Conservation (phyloP, 2,797 vertebrate species). For the Rhinoraja longicauda region DNA sequence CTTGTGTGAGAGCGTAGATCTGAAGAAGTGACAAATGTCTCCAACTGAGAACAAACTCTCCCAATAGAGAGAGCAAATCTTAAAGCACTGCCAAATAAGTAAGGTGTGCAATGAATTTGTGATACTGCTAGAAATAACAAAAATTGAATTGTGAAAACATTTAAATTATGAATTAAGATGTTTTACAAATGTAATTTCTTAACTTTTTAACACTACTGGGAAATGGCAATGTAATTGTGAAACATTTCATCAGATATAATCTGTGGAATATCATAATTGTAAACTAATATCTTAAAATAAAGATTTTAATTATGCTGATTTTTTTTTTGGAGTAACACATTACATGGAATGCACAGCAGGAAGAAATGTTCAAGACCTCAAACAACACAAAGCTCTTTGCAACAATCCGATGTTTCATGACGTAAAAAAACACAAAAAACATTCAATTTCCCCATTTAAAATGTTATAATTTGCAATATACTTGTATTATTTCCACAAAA, state of each 20-base stretch:
- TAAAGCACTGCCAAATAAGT: slow-evolving; percentile 4
- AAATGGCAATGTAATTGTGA: background rate
- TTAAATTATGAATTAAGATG: slow-evolving; percentile 19
- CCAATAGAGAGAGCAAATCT: background rate
- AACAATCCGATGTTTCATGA: background rate
- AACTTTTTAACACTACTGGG: background rate
- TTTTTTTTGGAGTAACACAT: background rate
- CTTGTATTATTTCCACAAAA: background rate
- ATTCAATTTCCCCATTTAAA: background rate
- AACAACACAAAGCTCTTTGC: background rate
- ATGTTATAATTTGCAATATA: background rate
- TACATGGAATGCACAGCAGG: background rate
- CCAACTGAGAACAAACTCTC: background rate
- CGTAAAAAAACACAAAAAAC: background rate
- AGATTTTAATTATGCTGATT: background rate
- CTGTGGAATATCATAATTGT: background rate
- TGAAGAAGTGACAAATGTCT: background rate
- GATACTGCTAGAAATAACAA: background rate
- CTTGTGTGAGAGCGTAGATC: background rate
- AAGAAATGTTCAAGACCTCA: slow-evolving; percentile 2
- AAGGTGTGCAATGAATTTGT: slow-evolving; percentile 35
- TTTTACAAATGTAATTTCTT: slow-evolving; percentile 34
- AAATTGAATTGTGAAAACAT: background rate
- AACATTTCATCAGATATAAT: background rate
- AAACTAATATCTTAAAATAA: slow-evolving; percentile 8